phyloP scores from a whole-genome alignment of 2,113 vertebrate genomes.

The Corythaixoides concolor region DNA sequence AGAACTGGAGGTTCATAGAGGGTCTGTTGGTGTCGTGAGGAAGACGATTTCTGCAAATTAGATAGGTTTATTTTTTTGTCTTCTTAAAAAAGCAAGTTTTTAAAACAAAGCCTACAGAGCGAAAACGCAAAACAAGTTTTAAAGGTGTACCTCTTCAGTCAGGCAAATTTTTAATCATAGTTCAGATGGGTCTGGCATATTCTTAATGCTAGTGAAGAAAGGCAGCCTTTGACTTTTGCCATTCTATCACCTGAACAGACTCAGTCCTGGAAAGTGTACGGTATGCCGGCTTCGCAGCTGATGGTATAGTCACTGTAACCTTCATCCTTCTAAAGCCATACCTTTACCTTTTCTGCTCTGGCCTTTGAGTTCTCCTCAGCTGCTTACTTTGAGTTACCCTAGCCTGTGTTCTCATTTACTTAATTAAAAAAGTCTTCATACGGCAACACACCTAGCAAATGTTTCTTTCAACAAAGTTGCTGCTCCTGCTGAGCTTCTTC shows the following conservation, averaged over 20 bases:
- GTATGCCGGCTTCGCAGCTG: not conserved
- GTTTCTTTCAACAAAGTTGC: not conserved
- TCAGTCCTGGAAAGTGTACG: fast-evolving
- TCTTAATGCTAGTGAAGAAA: not conserved
- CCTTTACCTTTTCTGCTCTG: not conserved
- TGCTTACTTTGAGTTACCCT: fast-evolving
- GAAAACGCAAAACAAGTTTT: not conserved
- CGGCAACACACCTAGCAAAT: not conserved
- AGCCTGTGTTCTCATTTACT: not conserved
- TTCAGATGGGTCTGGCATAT: not conserved
- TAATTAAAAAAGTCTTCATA: not conserved
- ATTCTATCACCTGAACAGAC: not conserved
- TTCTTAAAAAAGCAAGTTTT: not conserved
- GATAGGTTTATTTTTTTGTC: not conserved
- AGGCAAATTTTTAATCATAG: not conserved
- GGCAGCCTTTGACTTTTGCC: not conserved
- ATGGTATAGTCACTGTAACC: not conserved
- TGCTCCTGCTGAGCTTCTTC: not conserved
- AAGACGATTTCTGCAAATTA: slow-evolving; percentile 78
- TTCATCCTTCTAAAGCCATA: not conserved
- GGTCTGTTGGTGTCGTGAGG: slow-evolving; percentile 71
- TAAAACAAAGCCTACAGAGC: not conserved
- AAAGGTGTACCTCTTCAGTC: fast-evolving
- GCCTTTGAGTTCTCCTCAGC: not conserved
- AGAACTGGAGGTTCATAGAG: slow-evolving; percentile 83